phyloP scores from a whole-genome alignment of 1,140 invertebrate genomes.

The Pygmarrhopalites habei region DNA sequence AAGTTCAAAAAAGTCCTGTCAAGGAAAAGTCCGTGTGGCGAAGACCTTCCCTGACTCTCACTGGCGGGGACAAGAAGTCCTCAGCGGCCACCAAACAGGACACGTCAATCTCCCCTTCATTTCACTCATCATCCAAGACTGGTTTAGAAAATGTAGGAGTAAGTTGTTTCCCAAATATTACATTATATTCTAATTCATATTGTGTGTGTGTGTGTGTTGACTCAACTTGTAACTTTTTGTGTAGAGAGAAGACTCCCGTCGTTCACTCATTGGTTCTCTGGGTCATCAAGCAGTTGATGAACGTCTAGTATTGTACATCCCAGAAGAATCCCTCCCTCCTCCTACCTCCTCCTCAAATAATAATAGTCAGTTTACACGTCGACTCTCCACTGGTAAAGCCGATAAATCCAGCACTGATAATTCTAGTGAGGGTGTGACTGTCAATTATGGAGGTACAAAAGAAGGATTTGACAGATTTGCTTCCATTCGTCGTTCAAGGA shows the following conservation, averaged over 20 bases:
- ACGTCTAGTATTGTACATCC: constrained; percentile 57
- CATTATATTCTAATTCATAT: no score
- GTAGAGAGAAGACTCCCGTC: constrained; percentile 21
- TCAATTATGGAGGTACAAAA: constrained; percentile 20
- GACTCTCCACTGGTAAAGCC: constrained; percentile 6
- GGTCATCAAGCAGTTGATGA: constrained; percentile 46
- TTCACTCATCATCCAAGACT: no score
- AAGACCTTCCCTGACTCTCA: constrained; percentile 47
- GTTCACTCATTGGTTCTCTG: constrained; percentile 46
- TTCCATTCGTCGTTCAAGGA: constrained; percentile 65
- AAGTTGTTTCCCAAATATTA: no score
- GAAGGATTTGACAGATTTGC: constrained; percentile 69
- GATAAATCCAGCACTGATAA: constrained; percentile 25
- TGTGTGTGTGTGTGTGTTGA: no score
- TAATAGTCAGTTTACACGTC: constrained; percentile 25
- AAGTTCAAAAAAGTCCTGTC: constrained; percentile 54
- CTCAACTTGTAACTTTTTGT: no score
- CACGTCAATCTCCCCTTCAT: no score
- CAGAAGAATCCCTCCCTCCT: constrained; percentile 42
- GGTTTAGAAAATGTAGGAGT: no score
- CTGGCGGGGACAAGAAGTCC: not conserved
- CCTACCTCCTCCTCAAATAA: constrained; percentile 16
- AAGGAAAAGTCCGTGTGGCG: constrained; percentile 71
- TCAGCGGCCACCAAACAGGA: no score
- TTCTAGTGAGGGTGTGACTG: constrained; percentile 21